These are phyloP conservation scores for Tipula helvola DNA, from an alignment of 2,888 invertebrate species.

Conservation along the genomic window DNA sequence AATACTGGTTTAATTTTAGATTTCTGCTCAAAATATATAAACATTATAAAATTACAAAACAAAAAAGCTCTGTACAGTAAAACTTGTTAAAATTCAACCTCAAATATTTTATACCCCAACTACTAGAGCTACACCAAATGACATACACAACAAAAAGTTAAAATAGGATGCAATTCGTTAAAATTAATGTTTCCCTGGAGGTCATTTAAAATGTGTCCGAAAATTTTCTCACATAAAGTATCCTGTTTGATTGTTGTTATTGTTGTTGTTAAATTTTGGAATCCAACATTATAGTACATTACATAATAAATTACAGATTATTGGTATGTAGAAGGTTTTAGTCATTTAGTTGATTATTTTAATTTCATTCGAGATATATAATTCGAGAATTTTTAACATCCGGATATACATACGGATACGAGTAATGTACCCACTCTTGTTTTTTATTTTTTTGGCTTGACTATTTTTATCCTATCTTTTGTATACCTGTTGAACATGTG, in stretches of 20 bases:
- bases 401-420: neutral
- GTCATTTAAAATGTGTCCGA: constrained; percentile 9
- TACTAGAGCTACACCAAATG: neutral
- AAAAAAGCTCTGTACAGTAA: neutral
- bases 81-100: constrained; percentile 4
- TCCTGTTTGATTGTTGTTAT: neutral
- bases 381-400: neutral
- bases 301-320: neutral
- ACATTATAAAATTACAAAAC: neutral
- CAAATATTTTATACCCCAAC: neutral
- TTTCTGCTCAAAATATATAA: neutral
- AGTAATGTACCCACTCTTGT: neutral
- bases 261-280: neutral
- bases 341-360: constrained; percentile 4
- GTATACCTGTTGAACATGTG: neutral
- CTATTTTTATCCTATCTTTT: neutral
- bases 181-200: constrained; percentile 7
- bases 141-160: neutral
- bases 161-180: constrained; percentile 1
- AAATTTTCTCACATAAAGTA: neutral
- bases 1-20: neutral
- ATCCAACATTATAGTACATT: neutral
- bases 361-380: neutral
- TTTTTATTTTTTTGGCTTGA: neutral
- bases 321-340: neutral